Evolutionary conservation across 2,888 invertebrate species (phyloP), one percentile per base, ranked within the genome.

Genomic region (Cyclophora albipunctata): DNA sequence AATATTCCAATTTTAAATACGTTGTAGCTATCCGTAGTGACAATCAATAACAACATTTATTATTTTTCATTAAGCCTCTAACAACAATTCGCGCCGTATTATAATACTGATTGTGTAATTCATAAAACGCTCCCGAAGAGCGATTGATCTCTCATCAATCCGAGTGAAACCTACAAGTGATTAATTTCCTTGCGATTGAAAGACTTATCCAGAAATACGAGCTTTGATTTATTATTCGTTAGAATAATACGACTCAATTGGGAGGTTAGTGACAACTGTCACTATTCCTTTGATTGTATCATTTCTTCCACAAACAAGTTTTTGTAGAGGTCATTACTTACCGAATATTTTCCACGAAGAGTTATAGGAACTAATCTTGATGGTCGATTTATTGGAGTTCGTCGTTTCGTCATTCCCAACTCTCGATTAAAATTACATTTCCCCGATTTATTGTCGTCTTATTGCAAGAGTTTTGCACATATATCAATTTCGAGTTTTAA

Each of bases 131-230:
- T 46, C 45, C 37, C 40, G 41, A 49, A 47, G 48, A 48, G 48
- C 52, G 34, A 55, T 55, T 48, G 52, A 50, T 55, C 52, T 52
- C 46, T 52, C 55, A 47, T 49, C 55, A 47, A 52, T 48, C 41
- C 46, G 51, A 40, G 44, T 54, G 49, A 46, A 49, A 57, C 48
- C 42, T 51, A 56, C 48, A 44, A 50, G 50, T 51, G 51, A 57
- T 54, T 54, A 51, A 57, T 57, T 46, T 49, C 7, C 43, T 47
- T 53, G 48, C 44, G 49, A 49, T 52, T 49, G 53, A 50, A 44
- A 49, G 41, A 48, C 44, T 51, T 51, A 50, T 44, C 37, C 47
- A 48, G 48, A 6, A 49, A 54, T 47, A 44, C 47, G 47, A 42
- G 49, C 47, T 47, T 45, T 57, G 52, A 54, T 54, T 52, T 57